Evolutionary conservation across 2,113 vertebrate genomes (phyloP).

Genomic region (Aptenodytes forsteri): DNA sequence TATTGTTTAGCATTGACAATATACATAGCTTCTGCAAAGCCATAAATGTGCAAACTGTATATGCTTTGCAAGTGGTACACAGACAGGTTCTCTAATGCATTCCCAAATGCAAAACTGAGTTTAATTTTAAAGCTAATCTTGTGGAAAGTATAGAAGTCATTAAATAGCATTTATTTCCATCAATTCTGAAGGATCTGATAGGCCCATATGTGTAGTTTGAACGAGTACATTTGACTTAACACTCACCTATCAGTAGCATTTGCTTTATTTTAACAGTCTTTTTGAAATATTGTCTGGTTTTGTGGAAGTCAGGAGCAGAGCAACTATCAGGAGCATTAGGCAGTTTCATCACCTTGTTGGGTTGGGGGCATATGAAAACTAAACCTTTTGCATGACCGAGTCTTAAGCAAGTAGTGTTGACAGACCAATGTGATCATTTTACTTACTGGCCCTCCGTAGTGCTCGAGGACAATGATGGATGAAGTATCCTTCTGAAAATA

Average conservation of each 20-base stretch:
- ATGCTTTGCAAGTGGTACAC: neutral
- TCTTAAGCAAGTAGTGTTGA: constrained; percentile 72
- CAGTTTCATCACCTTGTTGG: neutral
- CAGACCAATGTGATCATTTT: constrained; percentile 72
- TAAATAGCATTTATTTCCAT: neutral
- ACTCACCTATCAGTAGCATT: neutral
- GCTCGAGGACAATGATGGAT: constrained; percentile 73
- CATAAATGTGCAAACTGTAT: neutral
- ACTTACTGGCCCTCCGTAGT: constrained; percentile 64
- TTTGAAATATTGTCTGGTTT: neutral
- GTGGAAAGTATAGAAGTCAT: neutral
- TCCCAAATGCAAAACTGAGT: neutral
- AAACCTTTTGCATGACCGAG: neutral
- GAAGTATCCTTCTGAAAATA: constrained; percentile 78
- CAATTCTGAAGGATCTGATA: neutral
- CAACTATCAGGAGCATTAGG: neutral
- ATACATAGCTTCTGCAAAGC: neutral
- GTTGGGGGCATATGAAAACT: neutral
- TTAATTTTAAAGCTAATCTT: neutral
- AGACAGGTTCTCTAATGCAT: neutral
- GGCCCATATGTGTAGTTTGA: neutral
- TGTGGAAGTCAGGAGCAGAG: neutral
- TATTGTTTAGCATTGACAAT: neutral
- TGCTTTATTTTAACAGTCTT: neutral
- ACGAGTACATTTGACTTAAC: neutral